Evolutionary conservation across 2,888 invertebrate genomes (phyloP).

Genomic region (Abrostola triplasia): DNA sequence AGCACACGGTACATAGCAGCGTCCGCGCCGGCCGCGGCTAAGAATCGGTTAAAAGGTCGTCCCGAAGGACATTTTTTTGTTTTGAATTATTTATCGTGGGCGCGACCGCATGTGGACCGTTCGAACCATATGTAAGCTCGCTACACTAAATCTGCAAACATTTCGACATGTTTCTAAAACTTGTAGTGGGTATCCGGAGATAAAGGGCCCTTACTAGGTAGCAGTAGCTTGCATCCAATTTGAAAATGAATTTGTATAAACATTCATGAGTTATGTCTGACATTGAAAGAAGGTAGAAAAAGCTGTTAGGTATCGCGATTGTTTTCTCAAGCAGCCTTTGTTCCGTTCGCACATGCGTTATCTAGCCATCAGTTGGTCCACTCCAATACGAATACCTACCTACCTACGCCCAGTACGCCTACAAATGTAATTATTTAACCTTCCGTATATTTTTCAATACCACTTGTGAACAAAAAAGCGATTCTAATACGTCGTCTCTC

Average conservation of each 20-base stretch:
- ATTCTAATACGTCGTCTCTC: slow-evolving; percentile 74
- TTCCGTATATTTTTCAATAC: slow-evolving; percentile 76
- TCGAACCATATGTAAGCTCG: slow-evolving; percentile 60
- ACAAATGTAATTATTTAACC: slow-evolving; percentile 75
- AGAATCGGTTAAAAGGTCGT: slow-evolving; percentile 82
- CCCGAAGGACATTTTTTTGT: slow-evolving; percentile 82
- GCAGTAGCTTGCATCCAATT: slow-evolving; percentile 9
- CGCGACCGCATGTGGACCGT: slow-evolving; percentile 67
- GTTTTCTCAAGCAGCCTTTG: slow-evolving; percentile 58
- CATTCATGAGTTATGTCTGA: slow-evolving; percentile 42
- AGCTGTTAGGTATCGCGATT: slow-evolving; percentile 60
- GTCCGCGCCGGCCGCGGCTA: slow-evolving; percentile 54
- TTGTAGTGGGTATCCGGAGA: slow-evolving; percentile 20
- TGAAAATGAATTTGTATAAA: slow-evolving; percentile 28
- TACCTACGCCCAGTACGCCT: slow-evolving; percentile 70
- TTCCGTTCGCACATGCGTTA: slow-evolving; percentile 61
- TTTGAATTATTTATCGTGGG: slow-evolving; percentile 69
- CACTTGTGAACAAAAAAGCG: slow-evolving; percentile 71
- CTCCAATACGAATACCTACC: slow-evolving; percentile 53
- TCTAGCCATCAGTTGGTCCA: slow-evolving; percentile 57
- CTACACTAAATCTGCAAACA: slow-evolving; percentile 43
- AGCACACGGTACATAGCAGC: slow-evolving; percentile 75
- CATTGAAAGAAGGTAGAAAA: slow-evolving; percentile 62
- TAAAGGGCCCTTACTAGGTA: slow-evolving; percentile 16
- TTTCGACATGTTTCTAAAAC: slow-evolving; percentile 16